Conservation (phyloP, 1,140 invertebrate species). For the Ctenoplectra terminalis region DNA sequence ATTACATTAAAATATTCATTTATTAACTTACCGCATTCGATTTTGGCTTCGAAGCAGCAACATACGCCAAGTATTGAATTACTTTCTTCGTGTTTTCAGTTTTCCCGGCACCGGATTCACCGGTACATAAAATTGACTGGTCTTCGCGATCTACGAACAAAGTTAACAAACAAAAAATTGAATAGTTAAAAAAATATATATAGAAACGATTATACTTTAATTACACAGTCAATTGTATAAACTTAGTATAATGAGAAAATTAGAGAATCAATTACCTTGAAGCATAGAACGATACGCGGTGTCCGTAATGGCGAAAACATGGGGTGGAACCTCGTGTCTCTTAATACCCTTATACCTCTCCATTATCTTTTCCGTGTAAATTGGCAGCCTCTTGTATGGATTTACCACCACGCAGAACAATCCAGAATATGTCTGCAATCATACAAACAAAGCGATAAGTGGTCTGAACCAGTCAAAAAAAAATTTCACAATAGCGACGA, state of each 20-base stretch:
- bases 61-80: slow-evolving; percentile 99
- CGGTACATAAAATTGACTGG: slow-evolving; percentile 99
- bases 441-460: slow-evolving; percentile 19
- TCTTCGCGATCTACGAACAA: slow-evolving; percentile 96
- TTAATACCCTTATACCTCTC: slow-evolving; percentile 99
- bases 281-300: slow-evolving; percentile 99
- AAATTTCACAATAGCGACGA: slow-evolving; percentile 29
- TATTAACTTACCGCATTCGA: slow-evolving; percentile 91
- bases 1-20: background rate
- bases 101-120: slow-evolving; percentile 99
- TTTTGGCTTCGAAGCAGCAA: slow-evolving; percentile 97
- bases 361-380: slow-evolving; percentile 99
- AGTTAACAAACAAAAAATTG: slow-evolving; percentile 10
- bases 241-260: background rate
- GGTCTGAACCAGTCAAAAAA: slow-evolving; percentile 49
- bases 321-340: slow-evolving; percentile 98
- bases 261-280: slow-evolving; percentile 90
- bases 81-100: slow-evolving; percentile 99
- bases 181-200: background rate
- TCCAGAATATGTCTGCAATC: slow-evolving; percentile 98
- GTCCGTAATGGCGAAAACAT: slow-evolving; percentile 99
- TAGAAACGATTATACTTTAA: background rate
- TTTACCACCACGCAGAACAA: slow-evolving; percentile 99
- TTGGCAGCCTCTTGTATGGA: slow-evolving; percentile 99
- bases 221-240: background rate